Evolutionary conservation across 92 coral and sea anemone species (phyloP).

Genomic region (Porites rus): DNA sequence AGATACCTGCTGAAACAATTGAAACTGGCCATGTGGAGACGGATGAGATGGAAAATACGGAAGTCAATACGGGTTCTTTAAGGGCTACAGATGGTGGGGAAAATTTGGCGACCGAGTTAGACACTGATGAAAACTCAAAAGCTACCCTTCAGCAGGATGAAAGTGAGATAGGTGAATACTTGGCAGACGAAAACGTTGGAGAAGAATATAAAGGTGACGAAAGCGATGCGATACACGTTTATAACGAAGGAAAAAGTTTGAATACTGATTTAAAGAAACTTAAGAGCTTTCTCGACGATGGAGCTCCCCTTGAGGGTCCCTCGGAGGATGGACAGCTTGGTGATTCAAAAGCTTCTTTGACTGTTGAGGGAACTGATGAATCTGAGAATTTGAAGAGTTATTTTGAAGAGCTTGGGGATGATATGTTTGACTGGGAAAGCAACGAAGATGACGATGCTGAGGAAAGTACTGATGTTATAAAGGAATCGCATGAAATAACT

Average conservation of each 20-base stretch:
- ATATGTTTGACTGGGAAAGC: constrained; percentile 86
- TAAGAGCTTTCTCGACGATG: constrained; percentile 9
- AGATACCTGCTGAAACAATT: background rate
- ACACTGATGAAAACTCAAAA: background rate
- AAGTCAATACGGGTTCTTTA: background rate
- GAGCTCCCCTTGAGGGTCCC: background rate
- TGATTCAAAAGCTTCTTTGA: background rate
- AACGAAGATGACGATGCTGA: constrained; percentile 54
- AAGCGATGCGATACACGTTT: background rate
- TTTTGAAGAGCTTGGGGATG: constrained; percentile 85
- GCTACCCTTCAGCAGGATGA: background rate
- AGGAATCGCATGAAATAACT: background rate
- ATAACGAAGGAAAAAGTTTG: background rate
- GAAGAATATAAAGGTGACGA: background rate
- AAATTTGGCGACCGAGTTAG: constrained; percentile 3
- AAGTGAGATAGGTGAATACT: background rate
- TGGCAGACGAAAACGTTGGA: background rate
- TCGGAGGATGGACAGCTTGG: background rate
- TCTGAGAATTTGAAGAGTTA: constrained; percentile 74
- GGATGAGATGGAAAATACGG: background rate
- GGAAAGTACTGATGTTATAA: background rate
- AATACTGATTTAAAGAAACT: constrained; percentile 27
- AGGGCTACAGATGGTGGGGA: background rate
- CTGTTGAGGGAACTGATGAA: background rate
- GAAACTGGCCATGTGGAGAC: background rate